phyloP scores from a whole-genome alignment of 2,113 vertebrate species.

The Pelusios castaneus region DNA sequence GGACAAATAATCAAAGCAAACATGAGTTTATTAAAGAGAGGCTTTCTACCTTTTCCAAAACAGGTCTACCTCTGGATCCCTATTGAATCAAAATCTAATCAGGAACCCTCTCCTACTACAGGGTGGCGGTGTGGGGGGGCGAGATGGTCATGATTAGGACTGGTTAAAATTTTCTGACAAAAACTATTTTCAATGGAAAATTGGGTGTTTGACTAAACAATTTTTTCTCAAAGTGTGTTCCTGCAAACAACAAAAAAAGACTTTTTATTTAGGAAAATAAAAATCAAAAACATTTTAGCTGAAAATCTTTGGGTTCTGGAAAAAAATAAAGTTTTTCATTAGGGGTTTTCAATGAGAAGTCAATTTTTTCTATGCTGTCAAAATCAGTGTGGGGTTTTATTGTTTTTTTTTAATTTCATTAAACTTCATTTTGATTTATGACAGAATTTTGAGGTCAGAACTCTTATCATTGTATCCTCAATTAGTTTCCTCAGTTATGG shows the following conservation, averaged over 20 bases:
- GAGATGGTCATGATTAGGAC: neutral
- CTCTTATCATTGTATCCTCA: no score
- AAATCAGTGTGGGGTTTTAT: neutral
- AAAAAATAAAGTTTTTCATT: neutral
- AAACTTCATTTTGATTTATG: no score
- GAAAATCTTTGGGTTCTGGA: neutral
- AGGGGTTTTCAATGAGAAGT: neutral
- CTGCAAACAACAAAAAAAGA: neutral
- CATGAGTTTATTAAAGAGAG: neutral
- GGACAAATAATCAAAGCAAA: neutral
- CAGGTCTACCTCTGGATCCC: neutral
- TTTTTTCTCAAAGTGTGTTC: neutral
- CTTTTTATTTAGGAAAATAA: neutral
- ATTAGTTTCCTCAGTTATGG: no score
- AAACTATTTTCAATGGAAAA: neutral
- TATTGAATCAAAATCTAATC: neutral
- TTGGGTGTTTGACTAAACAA: neutral
- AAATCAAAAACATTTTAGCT: neutral
- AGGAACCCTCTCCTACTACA: neutral
- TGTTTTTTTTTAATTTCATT: neutral
- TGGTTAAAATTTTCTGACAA: neutral
- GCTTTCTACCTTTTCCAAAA: fast-evolving
- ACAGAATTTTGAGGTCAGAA: no score
- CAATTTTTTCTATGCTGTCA: neutral
- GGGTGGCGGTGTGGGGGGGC: neutral